Base-by-base conservation (phyloP, 2,113 vertebrate genomes). In the Colistium nudipinnis region DNA sequence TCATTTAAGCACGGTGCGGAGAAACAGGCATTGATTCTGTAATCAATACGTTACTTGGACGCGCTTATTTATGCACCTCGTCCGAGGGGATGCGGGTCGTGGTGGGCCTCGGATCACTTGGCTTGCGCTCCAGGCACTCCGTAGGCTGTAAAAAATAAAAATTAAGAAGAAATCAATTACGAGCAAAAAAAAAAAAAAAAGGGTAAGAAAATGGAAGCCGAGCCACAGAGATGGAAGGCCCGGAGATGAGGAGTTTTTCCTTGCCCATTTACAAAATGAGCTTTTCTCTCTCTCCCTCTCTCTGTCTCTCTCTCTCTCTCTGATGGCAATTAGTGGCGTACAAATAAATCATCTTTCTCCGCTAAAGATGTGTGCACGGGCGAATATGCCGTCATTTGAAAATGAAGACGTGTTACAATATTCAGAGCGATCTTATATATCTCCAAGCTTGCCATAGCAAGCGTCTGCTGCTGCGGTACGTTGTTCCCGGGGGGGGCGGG, bases 151-250 rank as follows among this genome's bases (percentile, higher is more conserved):
- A 85, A 88, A 88, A 88, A 90, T n/a, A n/a, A 86, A 86, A 85
- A 70, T 78, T 63, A 87, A 89, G 82, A 57, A 85, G 82, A 85
- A 90, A 91, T 91, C 88, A 89, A 91, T 90, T 88, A 84, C 62
- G 51, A 81, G 83, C 75, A 82, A 75, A 36, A 36, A 36, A 36
- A 47, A 47, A 33, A 33, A 9, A 83, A 45, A n/a, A n/a, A n/a
- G n/a, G 31, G 74, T 70, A 78, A 82, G 53, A 74, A 86, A 86
- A 89, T 78, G 75, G 60, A 70, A 79, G 70, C 20, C 69, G 27
- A 60, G 64, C 53, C 48, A 56, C 72, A 48, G 55, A 69, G 74
- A 77, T 14, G 66, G 63, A 75, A n/a, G 81, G 65, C 72, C 62
- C 55, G 41, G 62, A 57, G 68, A 59, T 65, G 67, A 73, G 63